phyloP scores from a whole-genome alignment of 2,113 vertebrate species.

The Perca flavescens region DNA sequence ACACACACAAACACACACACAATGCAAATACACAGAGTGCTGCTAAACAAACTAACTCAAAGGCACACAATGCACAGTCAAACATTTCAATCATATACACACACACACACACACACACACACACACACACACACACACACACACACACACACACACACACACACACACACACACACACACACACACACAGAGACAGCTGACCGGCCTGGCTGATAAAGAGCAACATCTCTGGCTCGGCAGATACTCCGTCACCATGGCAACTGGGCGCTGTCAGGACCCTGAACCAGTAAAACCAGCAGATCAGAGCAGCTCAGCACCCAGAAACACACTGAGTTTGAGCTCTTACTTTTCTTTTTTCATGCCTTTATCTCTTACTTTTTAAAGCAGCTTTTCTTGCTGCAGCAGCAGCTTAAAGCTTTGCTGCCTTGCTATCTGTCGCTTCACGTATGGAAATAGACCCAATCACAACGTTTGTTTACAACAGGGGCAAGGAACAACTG shows the following conservation, averaged over 20 bases:
- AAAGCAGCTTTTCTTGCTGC: not conserved
- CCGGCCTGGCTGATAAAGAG: conserved; percentile 56
- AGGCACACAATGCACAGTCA: conserved; percentile 51
- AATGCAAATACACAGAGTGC: conserved; percentile 9
- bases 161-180: conserved; percentile 25
- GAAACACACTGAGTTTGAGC: not conserved
- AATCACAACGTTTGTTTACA: no score
- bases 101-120: conserved; percentile 10
- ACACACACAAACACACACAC: conserved; percentile 42
- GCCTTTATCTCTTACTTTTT: conserved; percentile 14
- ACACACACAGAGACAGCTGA: conserved; percentile 17
- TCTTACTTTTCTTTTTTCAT: not conserved
- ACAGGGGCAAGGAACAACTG: no score
- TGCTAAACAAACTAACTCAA: conserved; percentile 54
- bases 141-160: conserved; percentile 21
- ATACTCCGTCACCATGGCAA: conserved; percentile 66
- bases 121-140: conserved; percentile 12
- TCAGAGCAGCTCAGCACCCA: not conserved
- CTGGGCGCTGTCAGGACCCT: conserved; percentile 40
- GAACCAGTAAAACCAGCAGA: conserved; percentile 55
- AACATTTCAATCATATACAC: conserved; percentile 46
- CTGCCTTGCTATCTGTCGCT: not conserved
- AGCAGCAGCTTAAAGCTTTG: not conserved
- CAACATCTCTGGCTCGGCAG: conserved; percentile 38
- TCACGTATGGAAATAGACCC: not conserved